These are phyloP conservation scores for Batillaria attramentaria DNA, from an alignment of 1,140 invertebrate species.

Conservation along the genomic window DNA sequence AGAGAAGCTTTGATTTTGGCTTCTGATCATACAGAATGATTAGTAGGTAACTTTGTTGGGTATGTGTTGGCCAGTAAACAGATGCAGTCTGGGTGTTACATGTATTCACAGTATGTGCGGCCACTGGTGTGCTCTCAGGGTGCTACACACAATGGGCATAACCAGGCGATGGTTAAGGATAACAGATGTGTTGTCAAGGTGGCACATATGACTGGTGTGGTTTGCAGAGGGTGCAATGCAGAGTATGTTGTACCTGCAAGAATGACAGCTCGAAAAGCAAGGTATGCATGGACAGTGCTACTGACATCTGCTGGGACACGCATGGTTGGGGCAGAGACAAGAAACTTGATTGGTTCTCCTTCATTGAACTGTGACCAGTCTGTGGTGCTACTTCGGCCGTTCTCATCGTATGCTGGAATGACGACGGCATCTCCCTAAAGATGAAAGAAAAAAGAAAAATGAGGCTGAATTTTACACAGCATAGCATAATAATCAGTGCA, in stretches of 20 bases:
- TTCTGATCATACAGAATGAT: background rate
- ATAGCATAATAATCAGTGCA: background rate
- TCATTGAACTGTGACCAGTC: constrained; percentile 50
- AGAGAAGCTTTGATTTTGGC: background rate
- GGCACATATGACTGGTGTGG: background rate
- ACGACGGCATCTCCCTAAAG: constrained; percentile 60
- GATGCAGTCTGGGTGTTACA: background rate
- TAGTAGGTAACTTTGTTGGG: background rate
- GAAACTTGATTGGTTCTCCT: constrained; percentile 59
- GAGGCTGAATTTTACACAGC: background rate
- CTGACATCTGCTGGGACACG: constrained; percentile 55
- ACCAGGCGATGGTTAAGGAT: no score
- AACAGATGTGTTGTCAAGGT: no score
- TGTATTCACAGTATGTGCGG: no score
- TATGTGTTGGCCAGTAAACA: background rate
- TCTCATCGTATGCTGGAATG: constrained; percentile 53
- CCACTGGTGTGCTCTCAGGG: no score
- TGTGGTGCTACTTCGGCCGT: constrained; percentile 11
- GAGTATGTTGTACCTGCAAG: constrained; percentile 49
- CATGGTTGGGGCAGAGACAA: constrained; percentile 64
- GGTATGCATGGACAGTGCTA: constrained; percentile 55
- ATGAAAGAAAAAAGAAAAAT: constrained; percentile 8
- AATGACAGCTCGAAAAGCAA: constrained; percentile 63
- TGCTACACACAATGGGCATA: no score
- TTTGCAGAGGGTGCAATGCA: background rate